phyloP scores from a whole-genome alignment of 1,140 invertebrate species.

The Cepaea nemoralis region DNA sequence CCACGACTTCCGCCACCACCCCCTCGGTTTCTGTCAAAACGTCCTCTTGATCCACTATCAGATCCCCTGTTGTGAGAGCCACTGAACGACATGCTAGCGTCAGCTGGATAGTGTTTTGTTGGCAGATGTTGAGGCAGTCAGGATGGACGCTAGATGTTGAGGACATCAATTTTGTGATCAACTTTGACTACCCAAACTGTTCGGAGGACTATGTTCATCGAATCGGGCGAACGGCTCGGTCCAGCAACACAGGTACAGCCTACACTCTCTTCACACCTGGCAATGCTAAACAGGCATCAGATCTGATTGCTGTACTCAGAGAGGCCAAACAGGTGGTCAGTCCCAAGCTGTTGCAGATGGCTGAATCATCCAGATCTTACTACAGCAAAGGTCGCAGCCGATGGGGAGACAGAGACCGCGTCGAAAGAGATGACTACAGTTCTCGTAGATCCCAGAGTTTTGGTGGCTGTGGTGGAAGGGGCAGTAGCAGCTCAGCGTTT shows the following conservation, averaged over 20 bases:
- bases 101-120: too few relatives aligned
- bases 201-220: slow-evolving; percentile 99
- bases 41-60: slow-evolving; percentile 38
- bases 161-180: slow-evolving; percentile 99
- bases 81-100: too few relatives aligned
- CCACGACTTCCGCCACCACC: slow-evolving; percentile 57
- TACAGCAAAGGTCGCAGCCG: slow-evolving; percentile 59
- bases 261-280: slow-evolving; percentile 97
- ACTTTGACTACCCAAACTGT: slow-evolving; percentile 98
- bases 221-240: slow-evolving; percentile 96
- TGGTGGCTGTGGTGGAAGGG: too few relatives aligned
- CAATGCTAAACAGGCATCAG: slow-evolving; percentile 91
- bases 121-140: too few relatives aligned
- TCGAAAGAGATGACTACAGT: too few relatives aligned
- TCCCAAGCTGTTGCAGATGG: slow-evolving; percentile 67
- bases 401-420: too few relatives aligned
- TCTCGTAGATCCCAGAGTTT: too few relatives aligned
- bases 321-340: slow-evolving; percentile 94
- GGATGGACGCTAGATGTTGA: too few relatives aligned
- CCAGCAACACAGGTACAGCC: slow-evolving; percentile 91
- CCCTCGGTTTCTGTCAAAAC: slow-evolving; percentile 41
- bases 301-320: slow-evolving; percentile 89
- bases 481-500: too few relatives aligned
- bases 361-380: slow-evolving; percentile 55
- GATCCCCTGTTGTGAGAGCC: too few relatives aligned